Evolutionary conservation across 2,888 invertebrate genomes (phyloP).

Genomic region (Caenorhabditis sp.): DNA sequence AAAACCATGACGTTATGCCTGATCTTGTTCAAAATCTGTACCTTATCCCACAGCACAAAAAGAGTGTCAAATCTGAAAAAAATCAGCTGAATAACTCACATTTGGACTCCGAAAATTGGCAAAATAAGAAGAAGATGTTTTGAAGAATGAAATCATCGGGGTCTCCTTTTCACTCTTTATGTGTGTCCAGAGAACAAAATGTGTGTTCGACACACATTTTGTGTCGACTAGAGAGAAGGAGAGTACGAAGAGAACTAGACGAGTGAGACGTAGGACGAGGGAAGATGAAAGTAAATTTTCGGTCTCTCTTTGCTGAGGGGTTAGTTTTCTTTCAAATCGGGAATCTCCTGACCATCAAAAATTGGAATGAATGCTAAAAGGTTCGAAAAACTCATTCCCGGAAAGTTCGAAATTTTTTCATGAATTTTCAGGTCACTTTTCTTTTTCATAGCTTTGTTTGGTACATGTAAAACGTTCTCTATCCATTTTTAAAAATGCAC

Average conservation of each 20-base stretch:
- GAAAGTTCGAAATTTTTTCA: too few species aligned
- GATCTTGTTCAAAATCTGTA: too few species aligned
- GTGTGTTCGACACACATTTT: slow-evolving; percentile 32
- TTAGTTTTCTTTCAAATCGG: background rate
- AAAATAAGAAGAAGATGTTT: background rate
- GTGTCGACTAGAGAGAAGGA: slow-evolving; percentile 6
- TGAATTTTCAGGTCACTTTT: too few species aligned
- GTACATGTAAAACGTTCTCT: too few species aligned
- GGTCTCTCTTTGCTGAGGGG: background rate
- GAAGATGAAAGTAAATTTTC: background rate
- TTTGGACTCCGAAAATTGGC: background rate
- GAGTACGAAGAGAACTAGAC: slow-evolving; percentile 10
- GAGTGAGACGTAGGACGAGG: background rate
- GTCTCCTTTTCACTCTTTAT: background rate
- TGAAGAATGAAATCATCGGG: background rate
- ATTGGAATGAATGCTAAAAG: too few species aligned
- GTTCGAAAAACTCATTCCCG: too few species aligned
- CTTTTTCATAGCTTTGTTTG: too few species aligned
- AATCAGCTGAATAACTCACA: background rate
- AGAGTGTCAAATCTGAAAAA: background rate
- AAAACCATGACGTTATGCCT: too few species aligned
- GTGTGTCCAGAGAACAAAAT: slow-evolving; percentile 25
- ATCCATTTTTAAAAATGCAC: too few species aligned
- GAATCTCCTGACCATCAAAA: too few species aligned
- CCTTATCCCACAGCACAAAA: too few species aligned